Evolutionary conservation across 92 coral and sea anemone species (phyloP).

Genomic region (Siderastrea radians): DNA sequence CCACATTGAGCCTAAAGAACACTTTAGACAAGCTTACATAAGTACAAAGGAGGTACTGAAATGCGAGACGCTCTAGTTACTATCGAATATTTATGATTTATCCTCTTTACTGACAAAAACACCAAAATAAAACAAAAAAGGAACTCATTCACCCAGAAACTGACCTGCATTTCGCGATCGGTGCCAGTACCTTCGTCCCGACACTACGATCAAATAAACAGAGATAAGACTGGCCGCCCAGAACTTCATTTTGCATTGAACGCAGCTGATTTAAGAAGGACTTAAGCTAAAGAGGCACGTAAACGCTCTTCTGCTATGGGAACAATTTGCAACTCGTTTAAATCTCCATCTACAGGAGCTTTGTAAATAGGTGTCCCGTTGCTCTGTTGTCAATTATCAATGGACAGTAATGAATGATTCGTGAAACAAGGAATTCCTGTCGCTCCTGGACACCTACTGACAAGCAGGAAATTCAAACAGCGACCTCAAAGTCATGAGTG

Average conservation of each 20-base stretch:
- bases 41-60: no score
- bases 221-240: neutral
- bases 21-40: no score
- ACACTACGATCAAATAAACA: slow-evolving; percentile 6
- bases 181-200: slow-evolving; percentile 42
- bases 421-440: slow-evolving; percentile 21
- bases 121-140: neutral
- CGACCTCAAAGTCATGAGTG: neutral
- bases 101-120: neutral
- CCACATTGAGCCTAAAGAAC: no score
- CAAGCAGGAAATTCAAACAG: slow-evolving; percentile 37
- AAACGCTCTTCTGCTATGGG: slow-evolving; percentile 21
- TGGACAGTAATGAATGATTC: slow-evolving; percentile 36
- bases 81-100: neutral
- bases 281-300: slow-evolving; percentile 15
- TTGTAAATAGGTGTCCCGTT: slow-evolving; percentile 13
- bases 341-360: slow-evolving; percentile 17
- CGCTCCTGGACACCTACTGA: neutral
- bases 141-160: neutral
- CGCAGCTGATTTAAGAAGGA: neutral
- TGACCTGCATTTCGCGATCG: slow-evolving; percentile 45
- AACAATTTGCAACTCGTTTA: slow-evolving; percentile 42
- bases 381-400: slow-evolving; percentile 3
- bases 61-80: no score
- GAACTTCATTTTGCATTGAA: slow-evolving; percentile 16